Conservation (phyloP, 2,888 invertebrate species). For the Osmoderma eremita region DNA sequence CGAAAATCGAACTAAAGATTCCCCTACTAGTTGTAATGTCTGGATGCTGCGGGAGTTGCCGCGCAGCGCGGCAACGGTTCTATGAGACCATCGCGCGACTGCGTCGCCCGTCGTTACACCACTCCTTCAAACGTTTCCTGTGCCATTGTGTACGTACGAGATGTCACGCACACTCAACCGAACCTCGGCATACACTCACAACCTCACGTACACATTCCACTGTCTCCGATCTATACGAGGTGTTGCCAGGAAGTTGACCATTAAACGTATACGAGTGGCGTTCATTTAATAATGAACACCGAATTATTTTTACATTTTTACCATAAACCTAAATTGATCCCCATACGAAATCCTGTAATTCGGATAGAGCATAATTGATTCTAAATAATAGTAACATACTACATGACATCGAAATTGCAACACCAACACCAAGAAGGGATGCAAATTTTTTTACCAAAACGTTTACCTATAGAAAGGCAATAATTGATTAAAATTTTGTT, state of each 20-base stretch:
- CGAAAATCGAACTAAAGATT: constrained; percentile 32
- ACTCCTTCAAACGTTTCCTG: constrained; percentile 33
- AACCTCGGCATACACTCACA: constrained; percentile 6
- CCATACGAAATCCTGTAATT: too few relatives aligned
- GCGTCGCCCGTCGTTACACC: constrained; percentile 29
- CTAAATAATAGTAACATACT: too few relatives aligned
- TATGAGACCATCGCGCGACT: constrained; percentile 38
- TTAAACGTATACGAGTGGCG: constrained; percentile 3
- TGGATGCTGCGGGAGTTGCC: constrained; percentile 36
- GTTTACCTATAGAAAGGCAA: too few relatives aligned
- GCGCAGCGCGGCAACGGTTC: constrained; percentile 34
- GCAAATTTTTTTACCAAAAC: too few relatives aligned
- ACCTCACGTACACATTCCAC: constrained; percentile 25
- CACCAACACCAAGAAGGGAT: too few relatives aligned
- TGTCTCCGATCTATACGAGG: constrained; percentile 15
- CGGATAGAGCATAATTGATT: too few relatives aligned
- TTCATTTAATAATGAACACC: too few relatives aligned
- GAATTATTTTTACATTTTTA: too few relatives aligned
- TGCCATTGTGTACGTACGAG: constrained; percentile 14
- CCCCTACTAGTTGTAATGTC: constrained; percentile 30
- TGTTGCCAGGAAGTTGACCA: background rate
- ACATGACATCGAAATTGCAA: too few relatives aligned
- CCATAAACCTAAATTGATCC: too few relatives aligned
- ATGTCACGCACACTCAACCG: constrained; percentile 15
- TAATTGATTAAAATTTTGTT: too few relatives aligned